Evolutionary conservation across 2,888 invertebrate species (phyloP), one percentile per base, ranked within the genome.

Genomic region (Macrophya alboannulata): DNA sequence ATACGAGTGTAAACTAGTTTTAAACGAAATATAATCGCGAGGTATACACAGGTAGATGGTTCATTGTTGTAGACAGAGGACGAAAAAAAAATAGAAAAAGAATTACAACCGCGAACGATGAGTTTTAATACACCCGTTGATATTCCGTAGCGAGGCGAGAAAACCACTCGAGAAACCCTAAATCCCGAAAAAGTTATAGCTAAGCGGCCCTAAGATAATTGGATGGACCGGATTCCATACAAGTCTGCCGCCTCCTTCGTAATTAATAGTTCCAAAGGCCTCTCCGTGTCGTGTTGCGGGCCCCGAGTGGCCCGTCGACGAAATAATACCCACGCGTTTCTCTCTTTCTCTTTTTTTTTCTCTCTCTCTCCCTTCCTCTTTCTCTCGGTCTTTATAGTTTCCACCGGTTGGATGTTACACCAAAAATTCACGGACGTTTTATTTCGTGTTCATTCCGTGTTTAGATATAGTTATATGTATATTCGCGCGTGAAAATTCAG

Each of bases 161-260:
- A 83, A 83, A 83, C 65, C 51, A 10, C 37, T 48, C 71, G 83
- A 31, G 31, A 71, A 81, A 68, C 83, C 83, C 83, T 71, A 83
- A 83, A 83, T 83, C 51, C 65, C 83, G 83, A 83, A 83, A 83
- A 83, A 83, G 83, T 83, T 48, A 83, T 48, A 68, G 83, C 83
- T 48, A 48, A 83, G 83, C 83, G 83, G 83, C 48, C 83, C 89
- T 83, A 87, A 88, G 90, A 90, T 93, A 93, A 93, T 93, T 90
- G 92, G 90, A 89, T 87, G 91, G 91, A 90, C 92, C 89, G 91
- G 91, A 92, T 92, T 92, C 91, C 92, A 85, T 88, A 88, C 89
- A 87, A 90, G 89, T 89, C 82, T 87, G 87, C 88, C 89, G 86
- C 86, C 87, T 88, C 87, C 88, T 86, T 85, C 89, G 89, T 92